Conservation (phyloP, 2,888 invertebrate genomes). For the Omphaloscelis lunosa region DNA sequence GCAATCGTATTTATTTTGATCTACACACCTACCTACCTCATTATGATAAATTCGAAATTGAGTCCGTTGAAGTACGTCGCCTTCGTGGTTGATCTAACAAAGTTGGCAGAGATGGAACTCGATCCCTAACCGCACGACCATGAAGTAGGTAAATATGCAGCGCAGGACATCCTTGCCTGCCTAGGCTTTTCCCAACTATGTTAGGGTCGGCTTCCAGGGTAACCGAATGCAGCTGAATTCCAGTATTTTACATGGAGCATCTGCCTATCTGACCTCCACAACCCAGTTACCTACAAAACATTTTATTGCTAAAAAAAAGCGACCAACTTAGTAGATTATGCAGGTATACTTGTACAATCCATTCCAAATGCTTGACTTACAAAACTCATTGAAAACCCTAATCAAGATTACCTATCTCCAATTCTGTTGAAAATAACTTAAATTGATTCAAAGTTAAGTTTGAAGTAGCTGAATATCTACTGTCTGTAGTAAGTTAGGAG, state of each 20-base stretch:
- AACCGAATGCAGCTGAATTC: neutral
- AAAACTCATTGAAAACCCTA: neutral
- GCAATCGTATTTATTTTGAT: constrained; percentile 18
- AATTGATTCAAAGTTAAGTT: constrained; percentile 30
- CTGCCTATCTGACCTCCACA: too few species aligned
- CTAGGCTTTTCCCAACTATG: neutral
- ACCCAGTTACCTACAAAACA: neutral
- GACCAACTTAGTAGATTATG: neutral
- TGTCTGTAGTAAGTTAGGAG: constrained; percentile 20
- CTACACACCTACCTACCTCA: neutral
- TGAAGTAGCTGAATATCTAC: constrained; percentile 28
- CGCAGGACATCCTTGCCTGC: neutral
- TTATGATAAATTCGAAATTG: neutral
- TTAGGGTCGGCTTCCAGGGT: neutral
- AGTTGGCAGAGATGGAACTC: neutral
- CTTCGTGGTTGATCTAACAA: neutral
- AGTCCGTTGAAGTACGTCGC: neutral
- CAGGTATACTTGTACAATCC: neutral
- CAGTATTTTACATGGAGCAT: neutral
- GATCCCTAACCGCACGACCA: neutral
- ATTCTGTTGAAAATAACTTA: neutral
- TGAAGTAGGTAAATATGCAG: neutral
- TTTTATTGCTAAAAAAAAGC: neutral
- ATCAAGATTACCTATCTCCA: constrained; percentile 2
- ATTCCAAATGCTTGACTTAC: neutral